phyloP scores from a whole-genome alignment of 2,113 vertebrate genomes.

The Sebastes schlegelii region DNA sequence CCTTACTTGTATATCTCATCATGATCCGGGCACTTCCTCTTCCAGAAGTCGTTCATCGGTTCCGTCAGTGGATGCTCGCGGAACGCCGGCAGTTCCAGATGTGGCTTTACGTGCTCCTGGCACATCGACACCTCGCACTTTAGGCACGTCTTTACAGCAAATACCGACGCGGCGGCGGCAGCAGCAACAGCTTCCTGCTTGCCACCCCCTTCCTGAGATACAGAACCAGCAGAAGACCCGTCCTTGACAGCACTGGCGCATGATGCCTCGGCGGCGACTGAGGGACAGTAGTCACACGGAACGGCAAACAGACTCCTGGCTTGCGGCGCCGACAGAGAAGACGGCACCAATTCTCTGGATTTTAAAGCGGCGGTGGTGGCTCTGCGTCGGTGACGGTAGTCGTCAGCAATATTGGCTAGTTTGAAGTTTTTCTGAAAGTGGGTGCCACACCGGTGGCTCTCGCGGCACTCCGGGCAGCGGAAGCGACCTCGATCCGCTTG shows the following conservation, averaged over 20 bases:
- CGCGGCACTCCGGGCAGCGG: slow-evolving; percentile 83
- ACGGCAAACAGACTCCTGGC: slow-evolving; percentile 17
- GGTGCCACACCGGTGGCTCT: slow-evolving; percentile 58
- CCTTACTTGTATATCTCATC: slow-evolving; percentile 79
- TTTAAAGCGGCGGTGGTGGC: background rate
- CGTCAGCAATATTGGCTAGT: slow-evolving; percentile 81
- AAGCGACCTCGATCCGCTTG: slow-evolving; percentile 67
- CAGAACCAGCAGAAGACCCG: background rate
- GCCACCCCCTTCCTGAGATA: background rate
- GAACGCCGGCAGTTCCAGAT: slow-evolving; percentile 82
- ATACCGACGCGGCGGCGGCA: fast-evolving
- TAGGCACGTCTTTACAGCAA: slow-evolving; percentile 83
- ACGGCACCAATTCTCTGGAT: slow-evolving; percentile 16
- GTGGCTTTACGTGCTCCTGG: slow-evolving; percentile 78
- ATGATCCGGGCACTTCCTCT: slow-evolving; percentile 81
- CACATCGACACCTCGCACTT: slow-evolving; percentile 87
- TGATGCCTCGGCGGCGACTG: background rate
- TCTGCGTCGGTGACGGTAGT: slow-evolving; percentile 64
- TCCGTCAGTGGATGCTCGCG: slow-evolving; percentile 80
- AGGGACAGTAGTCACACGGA: slow-evolving; percentile 81
- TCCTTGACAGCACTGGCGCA: background rate
- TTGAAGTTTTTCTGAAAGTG: slow-evolving; percentile 83
- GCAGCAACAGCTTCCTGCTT: background rate
- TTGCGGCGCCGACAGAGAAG: background rate
- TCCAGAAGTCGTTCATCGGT: slow-evolving; percentile 77